Base-by-base conservation (phyloP, 2,888 invertebrate species). In the Lobophora halterata region DNA sequence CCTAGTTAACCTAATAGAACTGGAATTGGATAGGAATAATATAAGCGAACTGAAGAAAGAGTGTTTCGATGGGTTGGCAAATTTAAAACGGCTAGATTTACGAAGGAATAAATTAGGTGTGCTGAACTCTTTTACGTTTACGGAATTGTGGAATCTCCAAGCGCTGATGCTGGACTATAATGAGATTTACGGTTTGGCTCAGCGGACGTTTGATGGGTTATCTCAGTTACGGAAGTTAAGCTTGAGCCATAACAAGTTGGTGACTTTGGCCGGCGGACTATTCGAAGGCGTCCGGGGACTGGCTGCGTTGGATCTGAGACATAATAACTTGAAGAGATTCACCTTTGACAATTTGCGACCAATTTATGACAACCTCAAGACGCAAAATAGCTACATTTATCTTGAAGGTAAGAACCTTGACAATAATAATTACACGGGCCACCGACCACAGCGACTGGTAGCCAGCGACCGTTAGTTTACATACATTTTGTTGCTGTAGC, bases 11-110 rank as follows among this genome's bases (percentile, higher is more conserved):
- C 86, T 97, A 46, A 88, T 92, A 32, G 93, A 93, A 52, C 79
- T 98, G 53, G 95, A 97, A 71, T 79, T 97, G 61, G 94, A 94
- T 68, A 89, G 90, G 56, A 95, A 93, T 81, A 91, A 92, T 63
- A 90, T 96, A 56, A 90, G 90, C 52, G 92, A 93, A 30, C 80
- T 95, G 49, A 93, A 93, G 31, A 90, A 92, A 46, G 93, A 94
- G 60, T 93, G 92, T 45, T 95, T 95, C 66, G 89, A 91, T 51
- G 95, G 95, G 1, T 82, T 96, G 50, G 91, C 91, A 32, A 91
- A 91, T 70, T 80, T 96, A 29, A 91, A 90, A 67, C 88, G 91
- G 37, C 82, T 96, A 51, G 93, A 94, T 71, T 83, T 96, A 63
- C 91, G 92, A 49, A 88, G 89, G 58, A 96, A 96, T 74, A 90